Percentiles rank a stretch among this genome's conserved stretches.
phyloP scores from a whole-genome alignment of 2,113 vertebrate species.

The Megaceryle torquata region DNA sequence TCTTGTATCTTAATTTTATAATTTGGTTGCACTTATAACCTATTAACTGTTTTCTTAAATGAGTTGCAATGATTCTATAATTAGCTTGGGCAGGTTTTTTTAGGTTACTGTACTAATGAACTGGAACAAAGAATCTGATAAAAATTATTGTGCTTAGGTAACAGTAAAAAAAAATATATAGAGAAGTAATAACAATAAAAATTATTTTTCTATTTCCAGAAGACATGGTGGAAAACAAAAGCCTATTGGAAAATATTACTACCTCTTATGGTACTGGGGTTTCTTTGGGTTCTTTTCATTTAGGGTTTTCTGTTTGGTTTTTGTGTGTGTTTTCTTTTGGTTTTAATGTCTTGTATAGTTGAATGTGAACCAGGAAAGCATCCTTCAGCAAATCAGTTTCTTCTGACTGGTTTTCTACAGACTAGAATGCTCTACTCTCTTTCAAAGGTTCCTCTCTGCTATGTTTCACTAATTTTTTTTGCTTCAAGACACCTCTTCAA shows the following conservation, averaged over 20 bases:
- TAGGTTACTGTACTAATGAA: neutral
- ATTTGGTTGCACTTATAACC: neutral
- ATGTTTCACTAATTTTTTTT: neutral
- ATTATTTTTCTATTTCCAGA: neutral
- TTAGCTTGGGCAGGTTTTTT: neutral
- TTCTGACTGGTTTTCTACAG: neutral
- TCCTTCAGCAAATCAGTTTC: neutral
- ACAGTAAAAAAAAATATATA: neutral
- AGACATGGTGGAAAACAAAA: neutral
- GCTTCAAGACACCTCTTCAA: neutral
- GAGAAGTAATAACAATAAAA: neutral
- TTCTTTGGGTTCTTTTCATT: neutral
- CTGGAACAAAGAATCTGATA: neutral
- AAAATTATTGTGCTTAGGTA: neutral
- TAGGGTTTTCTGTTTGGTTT: neutral
- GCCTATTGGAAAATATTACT: neutral
- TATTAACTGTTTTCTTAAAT: neutral
- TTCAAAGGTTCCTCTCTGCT: neutral
- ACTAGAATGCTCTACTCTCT: neutral
- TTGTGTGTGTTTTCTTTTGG: neutral
- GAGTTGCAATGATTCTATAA: neutral
- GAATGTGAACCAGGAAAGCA: neutral
- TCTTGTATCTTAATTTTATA: neutral
- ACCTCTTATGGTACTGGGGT: fast-evolving
- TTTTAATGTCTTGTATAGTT: neutral